These are phyloP conservation scores for Pogonocherus hispidulus DNA, from an alignment of 2,888 invertebrate genomes.

Conservation along the genomic window DNA sequence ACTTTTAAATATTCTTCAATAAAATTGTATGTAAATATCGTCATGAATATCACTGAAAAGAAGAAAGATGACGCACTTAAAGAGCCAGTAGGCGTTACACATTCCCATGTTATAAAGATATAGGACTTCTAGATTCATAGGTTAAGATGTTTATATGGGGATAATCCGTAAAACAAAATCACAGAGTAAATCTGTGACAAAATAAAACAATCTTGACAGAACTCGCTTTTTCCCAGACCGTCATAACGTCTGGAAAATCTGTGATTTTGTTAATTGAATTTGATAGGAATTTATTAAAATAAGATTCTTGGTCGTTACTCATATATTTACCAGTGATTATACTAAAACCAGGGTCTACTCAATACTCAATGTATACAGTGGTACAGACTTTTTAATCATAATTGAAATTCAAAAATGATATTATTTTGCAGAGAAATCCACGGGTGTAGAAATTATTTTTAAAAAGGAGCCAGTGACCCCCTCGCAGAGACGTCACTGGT, in stretches of 20 bases:
- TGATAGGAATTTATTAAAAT: conserved; percentile 2
- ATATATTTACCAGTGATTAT: too few species aligned
- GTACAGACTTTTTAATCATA: too few species aligned
- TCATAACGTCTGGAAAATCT: neutral
- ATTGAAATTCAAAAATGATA: too few species aligned
- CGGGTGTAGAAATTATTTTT: too few species aligned
- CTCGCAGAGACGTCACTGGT: too few species aligned
- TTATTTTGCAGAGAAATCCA: too few species aligned
- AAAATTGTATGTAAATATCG: neutral
- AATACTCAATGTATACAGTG: too few species aligned
- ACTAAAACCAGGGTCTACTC: too few species aligned
- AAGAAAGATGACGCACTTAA: neutral
- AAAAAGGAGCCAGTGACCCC: too few species aligned
- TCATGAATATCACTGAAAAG: neutral
- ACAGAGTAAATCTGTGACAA: too few species aligned
- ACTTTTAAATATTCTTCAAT: neutral
- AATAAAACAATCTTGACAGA: neutral
- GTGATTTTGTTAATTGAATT: conserved; percentile 27
- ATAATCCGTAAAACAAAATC: conserved; percentile 10
- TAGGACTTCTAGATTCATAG: neutral
- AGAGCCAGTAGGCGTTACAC: neutral
- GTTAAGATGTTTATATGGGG: neutral
- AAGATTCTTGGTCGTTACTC: too few species aligned
- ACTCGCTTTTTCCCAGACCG: neutral
- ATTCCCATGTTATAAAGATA: neutral